Base-by-base conservation (phyloP, 2,113 vertebrate species). In the Balaenoptera acutorostrata region DNA sequence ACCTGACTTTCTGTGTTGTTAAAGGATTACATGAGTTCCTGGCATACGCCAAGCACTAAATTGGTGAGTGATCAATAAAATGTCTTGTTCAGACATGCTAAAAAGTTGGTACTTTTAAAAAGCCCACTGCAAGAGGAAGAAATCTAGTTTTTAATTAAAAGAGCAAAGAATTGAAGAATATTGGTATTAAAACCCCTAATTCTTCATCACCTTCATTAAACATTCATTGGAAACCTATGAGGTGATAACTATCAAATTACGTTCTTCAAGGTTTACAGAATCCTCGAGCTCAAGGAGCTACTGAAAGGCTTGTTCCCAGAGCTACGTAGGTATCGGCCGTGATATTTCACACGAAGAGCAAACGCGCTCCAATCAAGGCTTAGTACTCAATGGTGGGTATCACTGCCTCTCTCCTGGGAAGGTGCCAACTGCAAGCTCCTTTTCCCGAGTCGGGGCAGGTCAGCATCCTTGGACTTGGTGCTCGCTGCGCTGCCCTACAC, bases 131-230 rank as follows among this genome's bases (percentile, higher is more conserved):
- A 33, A 46, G 29, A 75, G 6, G 63, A 97, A 95, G 75, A 88
- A 86, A 86, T 1, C 36, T 17, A 27, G 3, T 8, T 87, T 33
- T 74, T 82, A 85, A 68, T 74, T 71, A 74, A 85, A 74, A 85
- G 5, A 55, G 44, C 36, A 59, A 93, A 91, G 52, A 84, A 88
- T 29, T 9, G 63, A 59, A 93, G 41, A 88, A 52, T 13, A 74
- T 3, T 95, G 18, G 6, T 17, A 59, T 49, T 59, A 81, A 72
- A 94, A 23, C 27, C 8, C 5, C 21, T 33, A 75, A 55, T 49
- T 57, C 75, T 85, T 78, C 49, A 69, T 49, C 12, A 88, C 44
- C 33, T 63, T 88, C 68, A 44, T 71, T 75, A 91, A 96, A 84
- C 44, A 92, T 14, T 63, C 64, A 64, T 0, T 49, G 5, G 61